A percentile compares a stretch with the other conserved stretches of the same genome.
These are phyloP conservation scores for Itoplectis maculator DNA, from an alignment of 2,888 invertebrate genomes.

Conservation along the genomic window DNA sequence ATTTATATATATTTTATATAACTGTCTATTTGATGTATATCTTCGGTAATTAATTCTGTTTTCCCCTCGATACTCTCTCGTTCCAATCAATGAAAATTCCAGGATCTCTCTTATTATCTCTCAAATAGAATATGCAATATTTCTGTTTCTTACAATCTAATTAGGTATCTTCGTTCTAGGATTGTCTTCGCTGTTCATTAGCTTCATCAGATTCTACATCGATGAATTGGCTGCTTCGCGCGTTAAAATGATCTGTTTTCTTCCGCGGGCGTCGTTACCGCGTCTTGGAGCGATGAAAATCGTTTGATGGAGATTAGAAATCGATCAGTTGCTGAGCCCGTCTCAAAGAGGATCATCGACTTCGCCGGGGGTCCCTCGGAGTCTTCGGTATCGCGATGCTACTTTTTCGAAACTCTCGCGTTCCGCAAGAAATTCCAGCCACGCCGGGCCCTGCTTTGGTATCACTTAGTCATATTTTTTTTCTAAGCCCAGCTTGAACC, in stretches of 20 bases:
- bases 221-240: background rate
- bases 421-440: background rate
- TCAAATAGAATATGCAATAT: conserved; percentile 38
- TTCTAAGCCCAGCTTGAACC: background rate
- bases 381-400: conserved; percentile 4
- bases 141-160: conserved; percentile 45
- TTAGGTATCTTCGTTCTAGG: conserved; percentile 69
- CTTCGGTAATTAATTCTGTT: conserved; percentile 38
- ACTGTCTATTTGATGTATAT: conserved; percentile 30
- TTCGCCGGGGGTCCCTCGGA: conserved; percentile 23
- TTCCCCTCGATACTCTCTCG: conserved; percentile 7
- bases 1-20: conserved; percentile 29
- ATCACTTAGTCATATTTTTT: conserved; percentile 41
- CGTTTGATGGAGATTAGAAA: conserved; percentile 12
- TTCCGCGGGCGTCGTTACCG: background rate
- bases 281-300: conserved; percentile 11
- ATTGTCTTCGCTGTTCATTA: conserved; percentile 68
- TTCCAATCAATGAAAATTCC: conserved; percentile 16
- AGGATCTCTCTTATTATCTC: conserved; percentile 35
- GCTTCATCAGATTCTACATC: conserved; percentile 7
- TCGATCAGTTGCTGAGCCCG: conserved; percentile 1
- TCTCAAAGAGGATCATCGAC: conserved; percentile 33
- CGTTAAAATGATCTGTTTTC: conserved; percentile 3
- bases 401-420: background rate
- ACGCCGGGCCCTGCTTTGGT: conserved; percentile 15